phyloP scores from a whole-genome alignment of 2,113 vertebrate genomes.

The Nothocercus julius region DNA sequence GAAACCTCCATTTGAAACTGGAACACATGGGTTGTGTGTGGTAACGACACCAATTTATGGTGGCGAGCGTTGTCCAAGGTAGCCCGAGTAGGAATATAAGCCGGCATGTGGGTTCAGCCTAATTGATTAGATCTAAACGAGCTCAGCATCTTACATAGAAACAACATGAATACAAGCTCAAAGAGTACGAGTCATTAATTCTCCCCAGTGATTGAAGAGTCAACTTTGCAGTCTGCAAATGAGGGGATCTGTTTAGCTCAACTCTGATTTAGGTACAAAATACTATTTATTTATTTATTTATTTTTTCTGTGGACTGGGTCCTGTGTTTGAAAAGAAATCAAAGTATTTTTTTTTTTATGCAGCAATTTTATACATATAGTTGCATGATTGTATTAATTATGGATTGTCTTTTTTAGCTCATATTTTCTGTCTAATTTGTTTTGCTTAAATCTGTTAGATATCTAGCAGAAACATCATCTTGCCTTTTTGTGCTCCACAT shows the following conservation, averaged over 20 bases:
- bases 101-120: background rate
- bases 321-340: background rate
- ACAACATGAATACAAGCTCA: background rate
- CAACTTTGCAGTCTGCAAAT: background rate
- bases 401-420: background rate
- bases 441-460: background rate
- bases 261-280: background rate
- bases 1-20: conserved; percentile 9
- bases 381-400: background rate
- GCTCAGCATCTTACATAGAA: background rate
- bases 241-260: background rate
- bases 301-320: background rate
- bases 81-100: background rate
- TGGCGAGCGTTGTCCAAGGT: background rate
- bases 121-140: background rate
- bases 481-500: background rate
- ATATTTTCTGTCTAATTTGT: background rate
- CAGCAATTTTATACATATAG: background rate
- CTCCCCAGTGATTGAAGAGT: background rate
- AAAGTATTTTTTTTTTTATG: background rate
- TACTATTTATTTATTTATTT: background rate
- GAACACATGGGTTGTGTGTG: background rate
- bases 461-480: background rate
- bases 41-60: background rate
- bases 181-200: background rate